Evolutionary conservation across 2,113 vertebrate species (phyloP), one percentile per base, ranked within the genome.

Genomic region (Colinus virginianus): DNA sequence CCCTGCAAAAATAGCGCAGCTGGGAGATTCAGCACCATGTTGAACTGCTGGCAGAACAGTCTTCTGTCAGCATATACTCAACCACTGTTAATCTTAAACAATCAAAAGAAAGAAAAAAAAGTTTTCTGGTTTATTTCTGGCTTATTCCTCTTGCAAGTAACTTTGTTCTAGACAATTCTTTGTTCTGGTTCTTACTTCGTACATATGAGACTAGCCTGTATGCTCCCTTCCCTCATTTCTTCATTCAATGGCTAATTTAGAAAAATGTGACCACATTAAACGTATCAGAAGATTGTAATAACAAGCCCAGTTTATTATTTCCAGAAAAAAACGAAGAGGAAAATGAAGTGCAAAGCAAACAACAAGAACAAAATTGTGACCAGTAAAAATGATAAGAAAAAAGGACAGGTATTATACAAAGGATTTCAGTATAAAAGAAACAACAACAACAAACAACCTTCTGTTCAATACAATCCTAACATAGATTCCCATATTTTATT

Each of bases 261-360:
- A 81, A 77, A 77, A 84, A 85, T 23, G 91, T 32, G 2, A 88
- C 56, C 11, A 68, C 74, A 67, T 9, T 28, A 16, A 82, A 88
- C 69, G 74, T 85, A 78, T 94, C 89, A 82, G 90, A 96, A 95
- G 34, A 95, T 88, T 59, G 77, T 1, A n/a, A 70, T 81, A 96
- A 96, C 78, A 95, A 95, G 95, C 77, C 32, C 26, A 86, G 91
- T 95, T 97, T 90, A 77, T 42, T 83, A 95, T 81, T 94, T 77
- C 69, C 40, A 86, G 94, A 97, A 84, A 77, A 76, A 84, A 78
- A 92, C 93, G 81, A 36, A 38, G 82, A 76, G 49, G 19, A 10
- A 38, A 90, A 85, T 67, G 56, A 83, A 84, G 76, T 93, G 32
- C 51, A 88, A 95, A 94, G 77, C 5, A 71, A 55, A 12, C 13